These are phyloP conservation scores for Halocaridina rubra DNA, from an alignment of 2,888 invertebrate species.

Conservation along the genomic window DNA sequence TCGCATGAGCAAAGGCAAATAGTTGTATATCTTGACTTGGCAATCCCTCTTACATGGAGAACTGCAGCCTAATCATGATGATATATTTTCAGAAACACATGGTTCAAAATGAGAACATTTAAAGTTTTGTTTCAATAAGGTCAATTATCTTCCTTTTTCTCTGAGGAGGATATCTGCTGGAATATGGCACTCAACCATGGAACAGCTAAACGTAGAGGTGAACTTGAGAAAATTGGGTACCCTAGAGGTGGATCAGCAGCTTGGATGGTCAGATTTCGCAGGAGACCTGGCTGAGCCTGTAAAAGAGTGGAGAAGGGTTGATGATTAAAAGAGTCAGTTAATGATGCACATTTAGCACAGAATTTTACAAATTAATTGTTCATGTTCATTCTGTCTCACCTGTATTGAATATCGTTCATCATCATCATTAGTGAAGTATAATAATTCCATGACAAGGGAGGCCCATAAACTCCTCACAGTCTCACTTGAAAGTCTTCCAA, in stretches of 20 bases:
- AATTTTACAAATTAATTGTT: no score
- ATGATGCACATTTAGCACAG: no score
- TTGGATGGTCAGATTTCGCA: conserved; percentile 70
- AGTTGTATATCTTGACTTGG: no score
- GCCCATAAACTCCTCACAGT: conserved; percentile 70
- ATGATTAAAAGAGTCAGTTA: not conserved
- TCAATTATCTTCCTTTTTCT: not conserved
- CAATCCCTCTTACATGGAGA: not conserved
- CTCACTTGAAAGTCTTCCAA: conserved; percentile 69
- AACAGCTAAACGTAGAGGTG: conserved; percentile 45
- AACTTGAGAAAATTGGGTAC: conserved; percentile 68
- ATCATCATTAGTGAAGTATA: conserved; percentile 72
- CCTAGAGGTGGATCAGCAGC: conserved; percentile 70
- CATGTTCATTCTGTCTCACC: conserved; percentile 59
- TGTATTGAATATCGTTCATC: conserved; percentile 71
- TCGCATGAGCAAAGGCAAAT: not conserved
- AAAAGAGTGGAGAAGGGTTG: not conserved
- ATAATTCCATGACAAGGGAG: conserved; percentile 70
- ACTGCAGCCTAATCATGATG: not conserved
- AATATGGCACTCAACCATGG: conserved; percentile 48
- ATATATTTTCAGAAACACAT: not conserved
- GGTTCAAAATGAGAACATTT: not conserved
- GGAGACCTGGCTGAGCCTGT: conserved; percentile 69
- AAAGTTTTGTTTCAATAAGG: not conserved
- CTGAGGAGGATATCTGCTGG: not conserved